These are phyloP conservation scores for Grus americana DNA, from an alignment of 2,113 vertebrate genomes.

Conservation along the genomic window DNA sequence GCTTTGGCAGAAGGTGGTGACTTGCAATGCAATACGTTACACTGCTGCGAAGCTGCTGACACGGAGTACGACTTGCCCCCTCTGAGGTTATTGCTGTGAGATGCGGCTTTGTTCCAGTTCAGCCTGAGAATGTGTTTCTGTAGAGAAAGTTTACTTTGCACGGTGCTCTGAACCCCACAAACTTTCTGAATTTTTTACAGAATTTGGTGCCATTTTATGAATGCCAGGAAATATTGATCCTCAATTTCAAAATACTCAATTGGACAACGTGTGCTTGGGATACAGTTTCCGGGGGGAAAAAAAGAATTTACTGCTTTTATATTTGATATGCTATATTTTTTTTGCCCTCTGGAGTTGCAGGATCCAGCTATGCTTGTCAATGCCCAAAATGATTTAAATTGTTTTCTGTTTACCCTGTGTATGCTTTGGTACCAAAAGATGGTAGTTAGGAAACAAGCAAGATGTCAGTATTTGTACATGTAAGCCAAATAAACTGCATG, in stretches of 20 bases:
- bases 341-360: neutral
- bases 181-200: neutral
- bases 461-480: neutral
- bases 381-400: neutral
- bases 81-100: neutral
- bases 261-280: neutral
- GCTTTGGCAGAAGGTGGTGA: neutral
- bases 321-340: neutral
- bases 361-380: neutral
- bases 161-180: neutral
- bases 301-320: neutral
- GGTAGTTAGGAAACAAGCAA: neutral
- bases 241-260: no score
- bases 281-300: neutral
- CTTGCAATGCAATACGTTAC: neutral
- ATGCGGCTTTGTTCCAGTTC: neutral
- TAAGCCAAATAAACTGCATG: neutral
- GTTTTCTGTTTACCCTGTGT: neutral
- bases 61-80: rapidly evolving
- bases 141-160: neutral
- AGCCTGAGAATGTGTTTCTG: neutral
- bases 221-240: neutral
- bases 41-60: neutral
- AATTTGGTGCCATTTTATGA: neutral
- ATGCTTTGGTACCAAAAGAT: neutral